Evolutionary conservation across 2,888 invertebrate genomes (phyloP).

Genomic region (Molanna angustata): DNA sequence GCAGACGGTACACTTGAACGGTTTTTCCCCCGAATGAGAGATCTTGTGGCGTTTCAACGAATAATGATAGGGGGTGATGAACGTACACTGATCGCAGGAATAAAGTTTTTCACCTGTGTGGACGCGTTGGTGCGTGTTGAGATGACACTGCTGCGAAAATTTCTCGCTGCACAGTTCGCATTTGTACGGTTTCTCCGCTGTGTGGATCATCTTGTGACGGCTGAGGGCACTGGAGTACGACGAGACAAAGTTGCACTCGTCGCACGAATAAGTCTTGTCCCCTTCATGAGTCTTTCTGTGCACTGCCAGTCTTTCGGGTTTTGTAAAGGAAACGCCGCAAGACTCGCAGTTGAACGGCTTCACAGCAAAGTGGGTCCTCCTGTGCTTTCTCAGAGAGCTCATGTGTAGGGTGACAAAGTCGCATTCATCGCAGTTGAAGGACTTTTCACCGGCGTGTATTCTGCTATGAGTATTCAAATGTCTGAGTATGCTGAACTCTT

Average conservation of each 20-base stretch:
- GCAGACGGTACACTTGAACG: constrained; percentile 2
- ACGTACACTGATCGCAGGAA: neutral
- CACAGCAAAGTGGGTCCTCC: neutral
- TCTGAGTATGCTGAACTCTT: constrained; percentile 1
- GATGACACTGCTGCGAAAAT: constrained; percentile 3
- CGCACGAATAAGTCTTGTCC: neutral
- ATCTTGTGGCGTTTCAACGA: constrained; percentile 4
- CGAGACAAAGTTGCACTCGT: constrained; percentile 1
- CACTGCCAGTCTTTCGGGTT: neutral
- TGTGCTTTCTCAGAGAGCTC: constrained; percentile 4
- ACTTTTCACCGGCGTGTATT: constrained; percentile 9
- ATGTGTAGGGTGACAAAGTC: constrained; percentile 4
- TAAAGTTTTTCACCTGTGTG: constrained; percentile 1
- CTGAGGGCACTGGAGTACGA: constrained; percentile 1
- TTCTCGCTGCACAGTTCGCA: constrained; percentile 12
- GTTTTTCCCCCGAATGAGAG: neutral
- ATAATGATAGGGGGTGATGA: constrained; percentile 5
- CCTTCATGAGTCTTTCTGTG: neutral
- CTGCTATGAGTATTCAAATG: constrained; percentile 6
- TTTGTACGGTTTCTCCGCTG: constrained; percentile 2
- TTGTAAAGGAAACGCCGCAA: neutral
- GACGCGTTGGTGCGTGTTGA: constrained; percentile 1
- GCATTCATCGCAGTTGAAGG: constrained; percentile 2
- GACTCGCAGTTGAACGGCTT: neutral
- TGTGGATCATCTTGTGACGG: constrained; percentile 10